These are phyloP conservation scores for Gallinago paraguaiae DNA, from an alignment of 2,113 vertebrate species.

Conservation along the genomic window DNA sequence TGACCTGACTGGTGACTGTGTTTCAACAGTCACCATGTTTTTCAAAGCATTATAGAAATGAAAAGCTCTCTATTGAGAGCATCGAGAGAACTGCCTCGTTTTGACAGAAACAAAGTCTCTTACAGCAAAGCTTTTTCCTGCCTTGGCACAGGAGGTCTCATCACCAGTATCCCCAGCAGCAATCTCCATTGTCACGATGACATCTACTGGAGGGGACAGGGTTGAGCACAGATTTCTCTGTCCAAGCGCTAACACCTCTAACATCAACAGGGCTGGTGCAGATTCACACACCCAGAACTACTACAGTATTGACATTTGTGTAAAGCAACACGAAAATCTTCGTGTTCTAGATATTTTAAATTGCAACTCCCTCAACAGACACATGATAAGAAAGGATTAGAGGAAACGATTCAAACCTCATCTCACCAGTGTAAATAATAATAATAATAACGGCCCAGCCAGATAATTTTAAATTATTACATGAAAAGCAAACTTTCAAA, in stretches of 20 bases:
- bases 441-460: background rate
- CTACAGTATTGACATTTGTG: background rate
- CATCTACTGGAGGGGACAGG: constrained; percentile 68
- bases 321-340: background rate
- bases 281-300: background rate
- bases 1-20: background rate
- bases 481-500: background rate
- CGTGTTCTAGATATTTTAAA: background rate
- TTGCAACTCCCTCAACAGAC: background rate
- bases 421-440: background rate
- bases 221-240: background rate
- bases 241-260: background rate
- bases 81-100: background rate
- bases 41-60: background rate
- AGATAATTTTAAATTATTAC: background rate
- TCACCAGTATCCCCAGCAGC: background rate
- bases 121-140: background rate
- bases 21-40: background rate
- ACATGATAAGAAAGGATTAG: background rate
- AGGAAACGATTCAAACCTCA: background rate
- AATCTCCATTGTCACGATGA: constrained; percentile 46
- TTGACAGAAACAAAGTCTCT: background rate
- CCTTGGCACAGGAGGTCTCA: background rate
- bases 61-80: background rate
- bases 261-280: background rate